Percentiles rank a stretch among this genome's conserved stretches.
These are phyloP conservation scores for Mythimna pallens DNA, from an alignment of 2,888 invertebrate genomes.

Conservation along the genomic window DNA sequence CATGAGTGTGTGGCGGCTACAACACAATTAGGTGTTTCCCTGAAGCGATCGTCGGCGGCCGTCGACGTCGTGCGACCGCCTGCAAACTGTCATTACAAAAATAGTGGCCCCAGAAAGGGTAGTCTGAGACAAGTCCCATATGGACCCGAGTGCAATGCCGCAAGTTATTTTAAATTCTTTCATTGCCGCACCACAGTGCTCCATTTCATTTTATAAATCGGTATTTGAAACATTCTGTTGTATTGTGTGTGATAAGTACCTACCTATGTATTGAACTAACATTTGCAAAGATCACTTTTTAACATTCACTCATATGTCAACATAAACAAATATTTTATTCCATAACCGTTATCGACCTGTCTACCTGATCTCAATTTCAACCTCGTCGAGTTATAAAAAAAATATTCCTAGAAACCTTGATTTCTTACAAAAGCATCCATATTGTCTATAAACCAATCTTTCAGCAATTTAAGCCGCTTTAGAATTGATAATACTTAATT, in stretches of 20 bases:
- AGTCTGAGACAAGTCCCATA: conserved; percentile 86
- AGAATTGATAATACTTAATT: too few relatives aligned
- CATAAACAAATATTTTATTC: neutral
- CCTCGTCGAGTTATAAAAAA: neutral
- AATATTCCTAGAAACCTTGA: too few relatives aligned
- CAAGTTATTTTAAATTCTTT: conserved; percentile 83
- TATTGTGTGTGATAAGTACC: conserved; percentile 21
- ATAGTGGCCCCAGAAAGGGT: conserved; percentile 90
- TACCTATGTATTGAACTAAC: neutral
- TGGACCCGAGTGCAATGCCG: conserved; percentile 77
- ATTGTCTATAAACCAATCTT: neutral
- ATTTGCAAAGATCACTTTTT: neutral
- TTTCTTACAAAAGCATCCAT: too few relatives aligned
- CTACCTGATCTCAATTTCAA: neutral
- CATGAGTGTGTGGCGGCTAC: conserved; percentile 70
- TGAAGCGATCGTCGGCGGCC: conserved; percentile 73
- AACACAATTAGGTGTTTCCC: conserved; percentile 87
- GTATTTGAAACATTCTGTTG: conserved; percentile 40
- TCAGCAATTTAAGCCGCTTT: neutral
- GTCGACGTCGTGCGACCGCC: conserved; percentile 75
- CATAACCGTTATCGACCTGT: neutral
- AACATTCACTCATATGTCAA: neutral
- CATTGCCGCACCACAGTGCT: conserved; percentile 68
- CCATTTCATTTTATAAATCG: conserved; percentile 43
- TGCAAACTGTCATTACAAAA: conserved; percentile 89